Evolutionary conservation across 1,140 invertebrate genomes (phyloP).

Genomic region (Drosophila yakuba): DNA sequence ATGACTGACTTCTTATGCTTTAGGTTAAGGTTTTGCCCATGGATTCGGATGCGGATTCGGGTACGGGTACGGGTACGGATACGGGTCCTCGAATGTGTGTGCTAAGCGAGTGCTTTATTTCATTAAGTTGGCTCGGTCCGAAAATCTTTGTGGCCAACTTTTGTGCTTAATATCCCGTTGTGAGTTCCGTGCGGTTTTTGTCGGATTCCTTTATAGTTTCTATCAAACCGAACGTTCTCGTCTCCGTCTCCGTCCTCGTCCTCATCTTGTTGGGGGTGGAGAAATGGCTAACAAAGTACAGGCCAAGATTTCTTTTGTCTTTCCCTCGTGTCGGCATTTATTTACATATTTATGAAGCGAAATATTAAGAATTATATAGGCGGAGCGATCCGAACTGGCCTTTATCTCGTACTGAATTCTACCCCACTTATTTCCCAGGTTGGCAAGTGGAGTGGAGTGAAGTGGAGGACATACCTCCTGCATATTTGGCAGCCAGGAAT

Average conservation of each 20-base stretch:
- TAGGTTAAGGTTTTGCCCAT: conserved; percentile 54
- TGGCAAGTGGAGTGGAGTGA: background rate
- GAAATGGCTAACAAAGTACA: conserved; percentile 33
- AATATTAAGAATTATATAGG: conserved; percentile 63
- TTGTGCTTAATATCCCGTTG: conserved; percentile 79
- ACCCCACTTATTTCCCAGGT: conserved; percentile 6
- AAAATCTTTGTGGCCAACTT: conserved; percentile 73
- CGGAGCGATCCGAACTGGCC: conserved; percentile 8
- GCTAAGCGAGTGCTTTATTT: conserved; percentile 78
- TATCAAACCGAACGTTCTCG: conserved; percentile 16
- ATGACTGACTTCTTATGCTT: conserved; percentile 80
- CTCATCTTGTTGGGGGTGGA: background rate
- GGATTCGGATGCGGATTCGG: background rate
- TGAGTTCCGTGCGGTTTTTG: conserved; percentile 70
- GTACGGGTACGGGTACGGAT: no score
- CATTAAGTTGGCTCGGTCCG: conserved; percentile 69
- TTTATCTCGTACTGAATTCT: conserved; percentile 33
- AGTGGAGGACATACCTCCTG: conserved; percentile 34
- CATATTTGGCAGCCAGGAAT: conserved; percentile 62
- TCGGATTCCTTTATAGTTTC: conserved; percentile 71
- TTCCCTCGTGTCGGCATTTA: conserved; percentile 41
- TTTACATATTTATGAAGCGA: conserved; percentile 78
- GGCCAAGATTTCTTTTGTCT: conserved; percentile 51
- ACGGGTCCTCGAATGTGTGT: conserved; percentile 21
- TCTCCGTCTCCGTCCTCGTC: background rate